These are phyloP conservation scores for Mizuhopecten yessoensis DNA, from an alignment of 1,140 invertebrate genomes.

Conservation along the genomic window DNA sequence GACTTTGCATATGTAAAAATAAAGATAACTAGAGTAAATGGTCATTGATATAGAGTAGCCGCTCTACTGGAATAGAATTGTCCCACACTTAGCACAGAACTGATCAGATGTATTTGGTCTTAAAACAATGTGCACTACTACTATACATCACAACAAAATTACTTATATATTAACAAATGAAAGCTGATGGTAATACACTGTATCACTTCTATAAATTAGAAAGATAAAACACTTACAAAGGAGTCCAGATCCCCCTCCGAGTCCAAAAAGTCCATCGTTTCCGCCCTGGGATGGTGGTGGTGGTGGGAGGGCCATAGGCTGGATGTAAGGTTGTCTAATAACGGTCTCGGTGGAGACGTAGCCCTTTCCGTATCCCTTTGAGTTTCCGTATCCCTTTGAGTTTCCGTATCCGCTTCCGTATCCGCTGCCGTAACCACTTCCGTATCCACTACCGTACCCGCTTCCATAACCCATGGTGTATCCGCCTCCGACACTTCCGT, in stretches of 20 bases:
- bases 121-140: too few species aligned
- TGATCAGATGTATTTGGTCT: too few species aligned
- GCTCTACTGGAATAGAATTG: too few species aligned
- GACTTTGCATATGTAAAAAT: too few species aligned
- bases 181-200: too few species aligned
- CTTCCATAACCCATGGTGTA: conserved; percentile 17
- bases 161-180: too few species aligned
- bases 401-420: conserved; percentile 12
- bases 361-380: conserved; percentile 22
- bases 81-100: too few species aligned
- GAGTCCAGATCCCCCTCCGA: background rate
- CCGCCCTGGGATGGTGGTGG: background rate
- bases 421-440: background rate
- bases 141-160: too few species aligned
- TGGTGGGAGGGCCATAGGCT: background rate
- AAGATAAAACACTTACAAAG: background rate
- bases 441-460: background rate
- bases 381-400: background rate
- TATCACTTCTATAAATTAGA: background rate
- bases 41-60: too few species aligned
- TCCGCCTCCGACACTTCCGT: background rate
- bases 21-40: too few species aligned
- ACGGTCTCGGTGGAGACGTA: background rate
- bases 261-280: background rate
- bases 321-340: background rate